These are phyloP conservation scores for Erannis defoliaria DNA, from an alignment of 2,888 invertebrate genomes.

Conservation along the genomic window DNA sequence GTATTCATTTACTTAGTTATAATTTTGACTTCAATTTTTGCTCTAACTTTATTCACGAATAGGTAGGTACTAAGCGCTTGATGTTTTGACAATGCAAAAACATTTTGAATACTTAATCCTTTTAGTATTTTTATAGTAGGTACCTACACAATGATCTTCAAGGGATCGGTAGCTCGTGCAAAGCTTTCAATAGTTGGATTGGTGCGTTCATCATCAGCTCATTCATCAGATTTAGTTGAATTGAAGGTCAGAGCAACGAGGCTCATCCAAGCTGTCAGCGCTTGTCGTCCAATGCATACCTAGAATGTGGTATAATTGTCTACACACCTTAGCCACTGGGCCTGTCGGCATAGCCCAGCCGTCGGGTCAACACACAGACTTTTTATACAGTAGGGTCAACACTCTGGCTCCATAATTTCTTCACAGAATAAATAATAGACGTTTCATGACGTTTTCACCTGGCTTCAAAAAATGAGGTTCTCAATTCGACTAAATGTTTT, in stretches of 20 bases:
- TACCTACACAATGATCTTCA: no score
- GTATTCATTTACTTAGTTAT: background rate
- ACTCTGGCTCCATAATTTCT: no score
- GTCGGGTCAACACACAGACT: no score
- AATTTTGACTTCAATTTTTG: background rate
- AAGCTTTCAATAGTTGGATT: conserved; percentile 4
- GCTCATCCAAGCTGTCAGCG: background rate
- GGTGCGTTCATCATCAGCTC: conserved; percentile 2
- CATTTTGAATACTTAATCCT: conserved; percentile 4
- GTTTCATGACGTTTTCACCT: no score
- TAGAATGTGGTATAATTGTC: background rate
- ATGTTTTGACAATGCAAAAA: conserved; percentile 3
- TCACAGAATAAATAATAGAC: no score
- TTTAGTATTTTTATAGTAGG: background rate
- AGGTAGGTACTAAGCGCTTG: background rate
- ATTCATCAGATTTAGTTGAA: background rate
- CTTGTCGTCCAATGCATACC: background rate
- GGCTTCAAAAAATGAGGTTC: no score
- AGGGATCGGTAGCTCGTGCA: no score
- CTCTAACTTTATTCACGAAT: background rate
- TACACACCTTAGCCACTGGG: no score
- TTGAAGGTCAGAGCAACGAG: conserved; percentile 5
- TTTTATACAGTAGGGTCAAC: no score
- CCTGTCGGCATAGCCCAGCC: no score
- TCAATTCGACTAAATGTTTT: no score